These are phyloP conservation scores for Passerculus sandwichensis DNA, from an alignment of 2,797 vertebrate genomes.

Conservation along the genomic window DNA sequence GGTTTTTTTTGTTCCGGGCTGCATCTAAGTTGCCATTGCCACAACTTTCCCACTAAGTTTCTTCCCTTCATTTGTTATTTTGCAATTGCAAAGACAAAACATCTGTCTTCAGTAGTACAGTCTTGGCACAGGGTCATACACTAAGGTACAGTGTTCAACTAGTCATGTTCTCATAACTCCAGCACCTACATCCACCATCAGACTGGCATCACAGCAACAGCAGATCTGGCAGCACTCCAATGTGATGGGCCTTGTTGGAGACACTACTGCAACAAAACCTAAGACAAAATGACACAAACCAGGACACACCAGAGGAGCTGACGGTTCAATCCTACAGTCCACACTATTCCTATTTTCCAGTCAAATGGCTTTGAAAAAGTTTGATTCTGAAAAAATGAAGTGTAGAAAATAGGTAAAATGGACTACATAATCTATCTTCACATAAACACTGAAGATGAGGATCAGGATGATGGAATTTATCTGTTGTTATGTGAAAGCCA, in stretches of 20 bases:
- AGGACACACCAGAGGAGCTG: neutral
- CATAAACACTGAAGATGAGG: rapidly evolving
- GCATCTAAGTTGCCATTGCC: neutral
- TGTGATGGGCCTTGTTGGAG: neutral
- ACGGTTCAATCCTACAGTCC: neutral
- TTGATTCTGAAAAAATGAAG: neutral
- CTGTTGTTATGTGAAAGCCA: neutral
- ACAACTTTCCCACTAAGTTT: neutral
- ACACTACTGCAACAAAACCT: neutral
- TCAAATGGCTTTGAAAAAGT: neutral
- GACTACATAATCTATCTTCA: neutral
- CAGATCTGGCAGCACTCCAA: neutral
- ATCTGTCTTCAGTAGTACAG: neutral
- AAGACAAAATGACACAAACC: neutral
- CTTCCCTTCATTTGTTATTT: neutral
- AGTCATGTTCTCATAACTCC: neutral
- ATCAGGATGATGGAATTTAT: neutral
- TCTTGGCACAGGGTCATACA: neutral
- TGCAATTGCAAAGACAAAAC: neutral
- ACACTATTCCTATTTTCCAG: neutral
- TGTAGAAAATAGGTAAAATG: neutral
- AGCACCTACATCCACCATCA: neutral
- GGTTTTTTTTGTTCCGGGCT: neutral
- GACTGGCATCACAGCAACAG: neutral
- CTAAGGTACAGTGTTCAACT: neutral